Evolutionary conservation across 2,113 vertebrate species (phyloP).

Genomic region (Recurvirostra avosetta): DNA sequence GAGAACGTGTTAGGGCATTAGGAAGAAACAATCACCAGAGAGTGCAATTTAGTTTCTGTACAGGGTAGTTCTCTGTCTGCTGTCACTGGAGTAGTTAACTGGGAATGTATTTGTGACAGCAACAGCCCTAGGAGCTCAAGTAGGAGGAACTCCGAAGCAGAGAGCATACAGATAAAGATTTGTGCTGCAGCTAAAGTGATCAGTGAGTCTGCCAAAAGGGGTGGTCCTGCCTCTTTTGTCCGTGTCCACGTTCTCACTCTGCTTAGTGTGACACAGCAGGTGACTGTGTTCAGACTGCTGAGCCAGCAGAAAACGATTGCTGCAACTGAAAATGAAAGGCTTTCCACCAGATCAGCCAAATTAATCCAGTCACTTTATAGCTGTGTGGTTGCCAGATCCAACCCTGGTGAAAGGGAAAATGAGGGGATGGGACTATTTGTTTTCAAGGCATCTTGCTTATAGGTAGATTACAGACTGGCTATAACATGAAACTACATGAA

Average conservation of each 20-base stretch:
- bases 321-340: background rate
- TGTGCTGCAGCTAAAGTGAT: background rate
- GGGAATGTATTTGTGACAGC: background rate
- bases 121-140: background rate
- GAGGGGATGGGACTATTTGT: background rate
- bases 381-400: background rate
- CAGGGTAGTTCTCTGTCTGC: background rate
- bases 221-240: background rate
- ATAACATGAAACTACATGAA: background rate
- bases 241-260: background rate
- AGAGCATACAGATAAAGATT: background rate
- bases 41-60: conserved; percentile 1
- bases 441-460: background rate
- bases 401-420: background rate
- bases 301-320: background rate
- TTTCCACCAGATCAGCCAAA: background rate
- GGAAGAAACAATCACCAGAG: background rate
- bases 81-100: background rate
- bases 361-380: background rate
- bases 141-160: background rate
- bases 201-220: background rate
- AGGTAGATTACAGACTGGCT: background rate
- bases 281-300: background rate
- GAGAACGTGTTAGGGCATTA: conserved; percentile 20
- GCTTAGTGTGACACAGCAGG: background rate